Evolutionary conservation across 2,797 vertebrate genomes (phyloP).

Genomic region (Microctenopoma stevenorrisi): DNA sequence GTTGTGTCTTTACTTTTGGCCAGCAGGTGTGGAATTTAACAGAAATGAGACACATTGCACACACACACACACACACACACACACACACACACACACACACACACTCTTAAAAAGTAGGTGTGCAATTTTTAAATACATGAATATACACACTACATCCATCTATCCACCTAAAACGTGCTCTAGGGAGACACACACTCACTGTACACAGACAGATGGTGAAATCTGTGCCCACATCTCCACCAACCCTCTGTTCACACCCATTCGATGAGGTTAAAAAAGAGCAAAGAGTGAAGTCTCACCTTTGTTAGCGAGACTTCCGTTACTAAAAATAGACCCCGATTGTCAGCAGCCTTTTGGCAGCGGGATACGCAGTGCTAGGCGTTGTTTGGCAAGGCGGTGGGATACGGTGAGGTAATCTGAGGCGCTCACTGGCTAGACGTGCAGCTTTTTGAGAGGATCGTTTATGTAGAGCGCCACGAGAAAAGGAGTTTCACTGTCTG

Average conservation of each 20-base stretch:
- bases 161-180: constrained; percentile 4
- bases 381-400: constrained; percentile 32
- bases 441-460: neutral
- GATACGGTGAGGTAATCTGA: constrained; percentile 35
- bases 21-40: constrained; percentile 76
- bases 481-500: neutral
- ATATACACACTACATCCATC: constrained; percentile 10
- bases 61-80: constrained; percentile 2
- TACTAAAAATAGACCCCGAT: constrained; percentile 61
- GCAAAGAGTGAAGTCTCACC: constrained; percentile 13
- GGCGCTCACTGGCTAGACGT: neutral
- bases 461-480: neutral
- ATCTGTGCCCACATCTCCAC: constrained; percentile 28
- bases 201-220: neutral
- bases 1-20: constrained; percentile 65
- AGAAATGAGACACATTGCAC: constrained; percentile 25
- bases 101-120: neutral
- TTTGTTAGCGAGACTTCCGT: constrained; percentile 46
- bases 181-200: constrained; percentile 3
- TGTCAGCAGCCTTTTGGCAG: constrained; percentile 42
- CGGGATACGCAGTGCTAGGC: neutral
- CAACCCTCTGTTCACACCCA: constrained; percentile 33
- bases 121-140: neutral
- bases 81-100: neutral
- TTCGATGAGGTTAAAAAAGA: neutral